Conservation (phyloP, 2,797 vertebrate genomes). For the Fistularia commersonii region DNA sequence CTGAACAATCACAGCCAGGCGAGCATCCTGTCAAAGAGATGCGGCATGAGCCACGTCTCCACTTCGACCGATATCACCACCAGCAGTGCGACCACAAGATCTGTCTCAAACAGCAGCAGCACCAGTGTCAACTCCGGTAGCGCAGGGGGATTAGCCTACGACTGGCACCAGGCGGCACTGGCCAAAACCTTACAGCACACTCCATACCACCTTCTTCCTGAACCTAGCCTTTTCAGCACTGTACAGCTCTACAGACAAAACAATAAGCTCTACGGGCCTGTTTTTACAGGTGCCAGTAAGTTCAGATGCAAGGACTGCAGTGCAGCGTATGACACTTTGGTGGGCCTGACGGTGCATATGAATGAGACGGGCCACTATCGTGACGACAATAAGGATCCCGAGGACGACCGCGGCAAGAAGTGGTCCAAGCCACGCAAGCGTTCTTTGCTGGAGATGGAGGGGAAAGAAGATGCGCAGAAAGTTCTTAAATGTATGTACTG, state of each 20-base stretch:
- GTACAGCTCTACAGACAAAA: conserved; percentile 98
- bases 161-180: conserved; percentile 90
- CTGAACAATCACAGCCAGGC: conserved; percentile 63
- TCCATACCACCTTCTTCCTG: conserved; percentile 90
- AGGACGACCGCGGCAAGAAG: conserved; percentile 88
- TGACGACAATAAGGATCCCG: conserved; percentile 93
- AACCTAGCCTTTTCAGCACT: conserved; percentile 97
- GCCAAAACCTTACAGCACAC: conserved; percentile 96
- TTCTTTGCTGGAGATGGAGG: conserved; percentile 97
- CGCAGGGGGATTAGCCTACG: conserved; percentile 77
- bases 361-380: conserved; percentile 97
- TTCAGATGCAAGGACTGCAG: conserved; percentile 99
- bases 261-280: conserved; percentile 95
- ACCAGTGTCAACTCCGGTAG: conserved; percentile 67
- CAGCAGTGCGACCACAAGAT: conserved; percentile 62
- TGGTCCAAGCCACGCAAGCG: conserved; percentile 97
- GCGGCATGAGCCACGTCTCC: conserved; percentile 59
- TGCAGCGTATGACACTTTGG: conserved; percentile 94
- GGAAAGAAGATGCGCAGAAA: conserved; percentile 97
- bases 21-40: conserved; percentile 53
- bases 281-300: conserved; percentile 97
- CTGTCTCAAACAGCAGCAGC: conserved; percentile 63
- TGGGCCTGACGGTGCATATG: conserved; percentile 97
- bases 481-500: conserved; percentile 99
- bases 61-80: conserved; percentile 56